phyloP scores from a whole-genome alignment of 2,797 vertebrate species.

The Sebastes jordani region DNA sequence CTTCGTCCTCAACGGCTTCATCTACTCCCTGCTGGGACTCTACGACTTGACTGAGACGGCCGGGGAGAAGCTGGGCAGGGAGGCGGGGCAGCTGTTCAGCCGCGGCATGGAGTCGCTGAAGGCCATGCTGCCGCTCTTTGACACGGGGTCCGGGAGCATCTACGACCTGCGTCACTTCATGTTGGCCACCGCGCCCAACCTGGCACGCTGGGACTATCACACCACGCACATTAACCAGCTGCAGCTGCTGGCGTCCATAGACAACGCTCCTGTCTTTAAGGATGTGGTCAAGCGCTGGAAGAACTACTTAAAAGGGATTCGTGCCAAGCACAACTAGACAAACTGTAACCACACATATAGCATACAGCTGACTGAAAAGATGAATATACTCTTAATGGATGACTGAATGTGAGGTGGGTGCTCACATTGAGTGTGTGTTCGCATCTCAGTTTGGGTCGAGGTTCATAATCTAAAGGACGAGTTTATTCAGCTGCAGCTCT shows the following conservation, averaged over 20 bases:
- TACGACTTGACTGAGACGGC: constrained; percentile 95
- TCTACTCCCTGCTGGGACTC: constrained; percentile 95
- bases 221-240: constrained; percentile 99
- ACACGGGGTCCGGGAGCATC: constrained; percentile 97
- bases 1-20: constrained; percentile 98
- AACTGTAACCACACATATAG: not conserved
- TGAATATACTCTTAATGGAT: not conserved
- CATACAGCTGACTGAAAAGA: not conserved
- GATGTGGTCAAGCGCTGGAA: constrained; percentile 96
- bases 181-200: constrained; percentile 93
- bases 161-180: constrained; percentile 98
- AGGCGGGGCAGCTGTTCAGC: constrained; percentile 88
- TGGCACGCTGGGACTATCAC: constrained; percentile 99
- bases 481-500: constrained; percentile 61
- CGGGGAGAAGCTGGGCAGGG: constrained; percentile 87
- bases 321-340: constrained; percentile 97
- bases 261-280: constrained; percentile 90
- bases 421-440: constrained; percentile 7
- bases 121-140: constrained; percentile 96
- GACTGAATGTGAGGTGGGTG: constrained; percentile 10
- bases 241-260: constrained; percentile 92
- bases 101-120: constrained; percentile 95
- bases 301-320: constrained; percentile 92
- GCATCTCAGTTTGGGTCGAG: constrained; percentile 13
- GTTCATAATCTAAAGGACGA: constrained; percentile 38